A percentile compares a stretch with the other conserved stretches of the same genome.
These are phyloP conservation scores for Caenorhabditis uteleia DNA, from an alignment of 2,888 invertebrate species.

Conservation along the genomic window DNA sequence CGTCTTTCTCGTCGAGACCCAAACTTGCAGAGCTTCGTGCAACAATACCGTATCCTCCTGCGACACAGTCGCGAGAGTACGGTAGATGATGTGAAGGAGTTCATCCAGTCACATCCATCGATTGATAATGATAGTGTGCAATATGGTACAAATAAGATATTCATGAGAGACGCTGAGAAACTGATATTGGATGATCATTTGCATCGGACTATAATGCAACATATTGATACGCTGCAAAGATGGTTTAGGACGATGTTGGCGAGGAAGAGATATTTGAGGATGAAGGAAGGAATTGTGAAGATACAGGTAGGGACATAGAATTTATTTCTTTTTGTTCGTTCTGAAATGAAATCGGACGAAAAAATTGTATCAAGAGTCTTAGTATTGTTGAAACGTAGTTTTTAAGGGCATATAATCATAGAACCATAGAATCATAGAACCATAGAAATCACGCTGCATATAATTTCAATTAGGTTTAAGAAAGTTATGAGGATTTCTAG, in stretches of 20 bases:
- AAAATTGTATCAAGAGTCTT: no score
- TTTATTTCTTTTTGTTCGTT: constrained; percentile 46
- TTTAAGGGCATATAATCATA: no score
- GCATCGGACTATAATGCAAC: constrained; percentile 90
- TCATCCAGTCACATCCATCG: constrained; percentile 80
- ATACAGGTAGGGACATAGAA: no score
- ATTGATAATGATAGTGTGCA: constrained; percentile 89
- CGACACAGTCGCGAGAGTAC: constrained; percentile 85
- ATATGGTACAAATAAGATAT: constrained; percentile 84
- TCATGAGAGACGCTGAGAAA: constrained; percentile 91
- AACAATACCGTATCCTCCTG: constrained; percentile 86
- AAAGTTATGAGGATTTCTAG: no score
- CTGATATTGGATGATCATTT: constrained; percentile 87
- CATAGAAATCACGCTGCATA: no score
- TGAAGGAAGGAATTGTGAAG: constrained; percentile 79
- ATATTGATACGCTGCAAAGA: constrained; percentile 87
- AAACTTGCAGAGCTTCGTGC: constrained; percentile 81
- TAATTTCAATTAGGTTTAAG: no score
- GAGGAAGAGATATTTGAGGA: constrained; percentile 80
- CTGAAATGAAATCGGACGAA: not conserved
- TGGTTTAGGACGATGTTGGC: constrained; percentile 86
- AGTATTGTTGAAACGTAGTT: no score
- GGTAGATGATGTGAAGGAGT: constrained; percentile 84
- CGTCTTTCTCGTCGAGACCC: no score
- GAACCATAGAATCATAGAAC: no score